Percentiles rank a stretch among this genome's conserved stretches.
Conservation (phyloP, 2,888 invertebrate species). For the Stenotaenia linearis region DNA sequence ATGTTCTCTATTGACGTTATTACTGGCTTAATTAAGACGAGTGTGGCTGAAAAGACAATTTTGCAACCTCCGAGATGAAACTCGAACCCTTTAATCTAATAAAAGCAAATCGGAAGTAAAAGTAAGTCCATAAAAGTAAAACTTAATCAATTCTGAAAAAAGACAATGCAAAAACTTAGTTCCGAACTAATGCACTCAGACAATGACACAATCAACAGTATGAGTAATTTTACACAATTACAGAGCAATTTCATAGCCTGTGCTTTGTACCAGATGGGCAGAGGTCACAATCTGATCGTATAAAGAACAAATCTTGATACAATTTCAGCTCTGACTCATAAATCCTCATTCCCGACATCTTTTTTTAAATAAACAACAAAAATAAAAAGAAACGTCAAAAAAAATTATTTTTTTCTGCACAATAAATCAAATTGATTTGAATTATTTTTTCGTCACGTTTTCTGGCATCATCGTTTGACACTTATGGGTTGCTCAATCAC, state of each 20-base stretch:
- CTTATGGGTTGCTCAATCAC: background rate
- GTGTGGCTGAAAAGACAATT: too few relatives aligned
- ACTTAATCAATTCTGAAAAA: background rate
- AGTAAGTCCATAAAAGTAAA: background rate
- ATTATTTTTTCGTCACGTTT: background rate
- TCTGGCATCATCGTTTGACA: background rate
- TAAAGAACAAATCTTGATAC: too few relatives aligned
- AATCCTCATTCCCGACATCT: background rate
- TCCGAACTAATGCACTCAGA: background rate
- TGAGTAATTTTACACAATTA: background rate
- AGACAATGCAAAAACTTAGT: background rate
- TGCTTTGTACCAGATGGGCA: background rate
- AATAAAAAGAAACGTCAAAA: too few relatives aligned
- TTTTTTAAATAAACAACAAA: background rate
- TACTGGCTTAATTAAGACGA: too few relatives aligned
- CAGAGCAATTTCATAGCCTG: background rate
- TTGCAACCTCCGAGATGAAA: too few relatives aligned
- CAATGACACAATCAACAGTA: background rate
- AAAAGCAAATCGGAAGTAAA: too few relatives aligned
- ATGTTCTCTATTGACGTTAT: too few relatives aligned
- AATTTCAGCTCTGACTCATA: too few relatives aligned
- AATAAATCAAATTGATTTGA: background rate
- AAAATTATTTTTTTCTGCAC: too few relatives aligned
- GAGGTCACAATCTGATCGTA: background rate
- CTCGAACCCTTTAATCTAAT: too few relatives aligned